Percentiles rank a stretch among this genome's conserved stretches.
Conservation (phyloP, 1,140 invertebrate species). For the Elysia chlorotica region DNA sequence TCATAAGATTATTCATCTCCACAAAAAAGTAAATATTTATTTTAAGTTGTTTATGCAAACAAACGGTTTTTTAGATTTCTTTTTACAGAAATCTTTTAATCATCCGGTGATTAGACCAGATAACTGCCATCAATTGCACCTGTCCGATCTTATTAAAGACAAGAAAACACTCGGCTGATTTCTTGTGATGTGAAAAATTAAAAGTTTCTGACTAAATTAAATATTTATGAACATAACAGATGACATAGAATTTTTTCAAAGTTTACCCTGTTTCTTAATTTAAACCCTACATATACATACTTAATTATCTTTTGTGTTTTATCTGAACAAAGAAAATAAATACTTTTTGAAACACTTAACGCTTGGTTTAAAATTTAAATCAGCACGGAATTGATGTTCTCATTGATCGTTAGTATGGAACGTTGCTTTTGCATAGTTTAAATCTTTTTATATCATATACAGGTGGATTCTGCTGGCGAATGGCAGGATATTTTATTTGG, state of each 20-base stretch:
- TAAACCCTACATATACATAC: background rate
- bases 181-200: constrained; percentile 39
- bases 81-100: no score
- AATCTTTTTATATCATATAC: constrained; percentile 25
- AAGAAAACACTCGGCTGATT: background rate
- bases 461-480: constrained; percentile 47
- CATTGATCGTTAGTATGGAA: no score
- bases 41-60: background rate
- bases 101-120: background rate
- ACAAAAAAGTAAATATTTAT: background rate
- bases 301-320: background rate
- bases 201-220: background rate
- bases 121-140: background rate
- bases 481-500: constrained; percentile 56
- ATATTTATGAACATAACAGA: no score
- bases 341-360: background rate
- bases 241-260: no score
- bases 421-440: no score
- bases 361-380: background rate
- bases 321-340: background rate
- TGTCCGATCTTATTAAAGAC: background rate
- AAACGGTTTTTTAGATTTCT: no score
- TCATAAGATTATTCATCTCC: background rate
- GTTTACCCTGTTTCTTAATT: no score
- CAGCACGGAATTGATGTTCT: background rate